A percentile compares a stretch with the other conserved stretches of the same genome.
Evolutionary conservation across 2,888 invertebrate species (phyloP).

Genomic region (Sinhomidia bicolor): DNA sequence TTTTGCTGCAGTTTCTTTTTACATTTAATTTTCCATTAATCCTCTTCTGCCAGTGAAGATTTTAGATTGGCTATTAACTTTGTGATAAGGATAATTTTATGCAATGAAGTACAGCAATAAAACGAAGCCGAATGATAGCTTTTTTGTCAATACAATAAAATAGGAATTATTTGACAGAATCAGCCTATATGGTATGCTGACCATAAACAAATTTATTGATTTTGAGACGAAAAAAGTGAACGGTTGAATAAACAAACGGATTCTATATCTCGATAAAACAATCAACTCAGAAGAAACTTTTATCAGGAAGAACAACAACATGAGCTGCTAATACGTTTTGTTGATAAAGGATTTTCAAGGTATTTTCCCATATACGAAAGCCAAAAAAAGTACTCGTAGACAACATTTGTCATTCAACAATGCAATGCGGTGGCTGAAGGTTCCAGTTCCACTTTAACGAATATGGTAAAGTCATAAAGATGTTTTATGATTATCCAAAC

Average conservation of each 20-base stretch:
- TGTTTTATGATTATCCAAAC: slow-evolving; percentile 2
- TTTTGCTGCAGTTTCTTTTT: too few relatives aligned
- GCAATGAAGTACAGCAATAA: too few relatives aligned
- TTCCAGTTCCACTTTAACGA: background rate
- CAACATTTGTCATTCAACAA: background rate
- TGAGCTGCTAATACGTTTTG: background rate
- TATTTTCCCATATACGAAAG: slow-evolving; percentile 58
- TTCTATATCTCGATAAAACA: background rate
- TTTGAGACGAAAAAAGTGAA: background rate
- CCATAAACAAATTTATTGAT: too few relatives aligned
- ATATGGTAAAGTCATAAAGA: background rate
- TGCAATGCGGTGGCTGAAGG: background rate
- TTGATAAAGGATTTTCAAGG: slow-evolving; percentile 35
- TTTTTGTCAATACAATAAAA: too few relatives aligned
- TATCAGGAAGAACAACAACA: background rate
- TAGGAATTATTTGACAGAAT: too few relatives aligned
- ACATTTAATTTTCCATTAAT: too few relatives aligned
- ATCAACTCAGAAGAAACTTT: background rate
- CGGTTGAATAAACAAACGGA: background rate
- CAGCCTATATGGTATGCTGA: too few relatives aligned
- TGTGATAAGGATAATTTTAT: too few relatives aligned
- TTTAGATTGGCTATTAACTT: too few relatives aligned
- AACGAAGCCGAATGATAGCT: too few relatives aligned
- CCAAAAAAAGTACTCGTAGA: background rate
- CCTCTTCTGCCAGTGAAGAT: too few relatives aligned